phyloP scores from a whole-genome alignment of 2,888 invertebrate species.

The Himalopsyche tibetana region DNA sequence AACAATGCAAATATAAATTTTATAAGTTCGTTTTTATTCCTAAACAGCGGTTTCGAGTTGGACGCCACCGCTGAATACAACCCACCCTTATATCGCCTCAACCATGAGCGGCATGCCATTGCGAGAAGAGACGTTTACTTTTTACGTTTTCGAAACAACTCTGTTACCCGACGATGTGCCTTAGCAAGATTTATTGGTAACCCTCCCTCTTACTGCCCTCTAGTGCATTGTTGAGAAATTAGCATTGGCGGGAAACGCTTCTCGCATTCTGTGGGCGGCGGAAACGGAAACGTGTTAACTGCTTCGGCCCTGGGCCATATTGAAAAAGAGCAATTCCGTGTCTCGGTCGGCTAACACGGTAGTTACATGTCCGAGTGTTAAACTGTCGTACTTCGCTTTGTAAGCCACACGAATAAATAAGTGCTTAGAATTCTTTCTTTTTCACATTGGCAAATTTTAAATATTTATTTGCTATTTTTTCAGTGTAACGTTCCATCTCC shows the following conservation, averaged over 20 bases:
- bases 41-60: background rate
- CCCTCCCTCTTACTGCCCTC: slow-evolving; percentile 61
- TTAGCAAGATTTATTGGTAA: slow-evolving; percentile 57
- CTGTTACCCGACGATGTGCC: slow-evolving; percentile 7
- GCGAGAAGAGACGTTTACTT: slow-evolving; percentile 18
- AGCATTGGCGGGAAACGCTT: slow-evolving; percentile 60
- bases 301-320: slow-evolving; percentile 27
- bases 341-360: background rate
- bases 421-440: too few relatives aligned
- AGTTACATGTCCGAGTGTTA: background rate
- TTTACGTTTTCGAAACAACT: slow-evolving; percentile 44
- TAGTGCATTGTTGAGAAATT: slow-evolving; percentile 64
- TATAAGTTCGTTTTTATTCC: too few relatives aligned
- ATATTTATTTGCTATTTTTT: too few relatives aligned
- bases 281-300: slow-evolving; percentile 55
- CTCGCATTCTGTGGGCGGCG: slow-evolving; percentile 53
- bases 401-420: too few relatives aligned
- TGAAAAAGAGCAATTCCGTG: slow-evolving; percentile 6
- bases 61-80: background rate
- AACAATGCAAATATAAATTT: too few relatives aligned
- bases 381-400: background rate
- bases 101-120: slow-evolving; percentile 9
- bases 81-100: background rate
- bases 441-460: too few relatives aligned
- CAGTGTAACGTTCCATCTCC: too few relatives aligned